Evolutionary conservation across 2,113 vertebrate species (phyloP).

Genomic region (Percina caprodes): DNA sequence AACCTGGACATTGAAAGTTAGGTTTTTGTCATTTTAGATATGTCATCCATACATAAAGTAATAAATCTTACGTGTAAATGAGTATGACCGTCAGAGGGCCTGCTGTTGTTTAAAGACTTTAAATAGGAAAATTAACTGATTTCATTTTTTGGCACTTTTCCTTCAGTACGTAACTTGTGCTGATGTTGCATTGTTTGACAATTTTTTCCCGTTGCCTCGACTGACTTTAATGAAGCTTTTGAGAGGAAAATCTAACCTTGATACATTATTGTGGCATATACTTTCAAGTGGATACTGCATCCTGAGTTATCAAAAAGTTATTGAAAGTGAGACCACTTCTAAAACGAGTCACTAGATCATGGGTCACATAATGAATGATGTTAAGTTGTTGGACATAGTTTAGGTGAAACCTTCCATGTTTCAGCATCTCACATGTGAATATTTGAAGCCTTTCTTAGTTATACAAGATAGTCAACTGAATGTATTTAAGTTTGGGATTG

Average conservation of each 20-base stretch:
- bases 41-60: neutral
- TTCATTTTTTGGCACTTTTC: neutral
- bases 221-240: neutral
- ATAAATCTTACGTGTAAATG: neutral
- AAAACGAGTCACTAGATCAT: neutral
- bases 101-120: neutral
- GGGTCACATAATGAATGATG: neutral
- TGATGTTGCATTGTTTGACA: neutral
- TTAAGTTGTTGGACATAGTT: neutral
- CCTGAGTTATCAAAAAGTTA: neutral
- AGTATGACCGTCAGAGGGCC: neutral
- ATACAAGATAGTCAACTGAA: neutral
- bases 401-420: neutral
- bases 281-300: neutral
- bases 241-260: neutral
- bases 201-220: neutral
- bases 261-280: neutral
- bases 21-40: neutral
- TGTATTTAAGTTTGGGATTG: neutral
- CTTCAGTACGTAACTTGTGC: neutral
- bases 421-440: neutral
- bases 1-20: conserved; percentile 6
- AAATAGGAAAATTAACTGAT: neutral
- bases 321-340: neutral
- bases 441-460: neutral